Evolutionary conservation across 2,888 invertebrate species (phyloP).

Genomic region (Ichneumoninae sp.): DNA sequence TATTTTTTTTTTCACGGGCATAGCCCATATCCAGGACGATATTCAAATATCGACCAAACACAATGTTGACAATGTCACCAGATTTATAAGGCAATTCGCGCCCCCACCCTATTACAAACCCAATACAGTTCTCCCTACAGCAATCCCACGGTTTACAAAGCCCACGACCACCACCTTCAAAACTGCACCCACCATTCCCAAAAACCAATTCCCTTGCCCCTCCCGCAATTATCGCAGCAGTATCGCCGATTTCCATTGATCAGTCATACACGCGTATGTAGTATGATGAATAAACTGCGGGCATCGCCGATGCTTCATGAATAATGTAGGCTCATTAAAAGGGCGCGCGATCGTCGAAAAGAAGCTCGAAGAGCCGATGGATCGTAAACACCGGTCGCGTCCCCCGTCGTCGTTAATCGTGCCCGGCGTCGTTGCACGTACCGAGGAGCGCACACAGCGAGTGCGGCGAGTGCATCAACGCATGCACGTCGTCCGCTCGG

Average conservation of each 20-base stretch:
- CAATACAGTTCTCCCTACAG: neutral
- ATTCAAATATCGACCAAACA: too few species aligned
- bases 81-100: too few species aligned
- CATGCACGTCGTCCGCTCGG: constrained; percentile 1
- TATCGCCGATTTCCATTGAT: neutral
- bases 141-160: neutral
- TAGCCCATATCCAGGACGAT: too few species aligned
- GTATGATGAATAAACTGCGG: constrained; percentile 42
- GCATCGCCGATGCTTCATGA: constrained; percentile 57
- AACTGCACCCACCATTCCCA: neutral
- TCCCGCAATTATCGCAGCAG: neutral
- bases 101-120: too few species aligned
- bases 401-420: constrained; percentile 63
- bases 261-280: neutral
- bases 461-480: neutral
- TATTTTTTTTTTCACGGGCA: too few species aligned
- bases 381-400: constrained; percentile 64
- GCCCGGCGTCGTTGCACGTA: constrained; percentile 48
- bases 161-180: neutral
- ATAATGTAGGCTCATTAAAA: constrained; percentile 66
- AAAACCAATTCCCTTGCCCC: neutral
- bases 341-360: constrained; percentile 64
- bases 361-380: constrained; percentile 62
- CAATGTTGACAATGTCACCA: too few species aligned
- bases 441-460: constrained; percentile 7